These are phyloP conservation scores for Tiliacea citrago DNA, from an alignment of 2,888 invertebrate genomes.

Conservation along the genomic window DNA sequence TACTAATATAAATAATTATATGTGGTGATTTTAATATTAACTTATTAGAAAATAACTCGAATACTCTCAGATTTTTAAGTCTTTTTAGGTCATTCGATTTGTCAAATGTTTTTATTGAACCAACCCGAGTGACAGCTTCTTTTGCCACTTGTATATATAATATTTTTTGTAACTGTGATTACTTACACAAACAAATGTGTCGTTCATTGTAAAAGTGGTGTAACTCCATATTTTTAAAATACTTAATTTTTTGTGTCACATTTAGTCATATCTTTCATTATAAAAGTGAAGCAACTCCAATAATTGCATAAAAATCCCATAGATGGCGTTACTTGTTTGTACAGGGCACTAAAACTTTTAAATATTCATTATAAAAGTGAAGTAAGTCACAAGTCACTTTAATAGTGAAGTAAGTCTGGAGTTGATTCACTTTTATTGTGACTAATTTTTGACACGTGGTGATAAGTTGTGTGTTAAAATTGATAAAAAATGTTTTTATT, in stretches of 20 bases:
- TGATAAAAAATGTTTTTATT: conserved; percentile 22
- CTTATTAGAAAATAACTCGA: too few relatives aligned
- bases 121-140: too few relatives aligned
- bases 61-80: too few relatives aligned
- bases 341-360: conserved; percentile 22
- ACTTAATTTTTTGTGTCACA: conserved; percentile 10
- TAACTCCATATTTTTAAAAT: conserved; percentile 26
- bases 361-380: conserved; percentile 40
- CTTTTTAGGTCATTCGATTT: too few relatives aligned
- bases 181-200: too few relatives aligned
- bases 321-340: conserved; percentile 23
- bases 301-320: conserved; percentile 13
- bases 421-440: conserved; percentile 41
- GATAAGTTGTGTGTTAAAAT: conserved; percentile 9
- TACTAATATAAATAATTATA: too few relatives aligned
- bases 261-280: conserved; percentile 1
- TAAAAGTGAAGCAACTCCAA: conserved; percentile 20
- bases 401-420: conserved; percentile 43
- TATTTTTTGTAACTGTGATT: too few relatives aligned
- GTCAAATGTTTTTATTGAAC: too few relatives aligned
- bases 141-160: too few relatives aligned
- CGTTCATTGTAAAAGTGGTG: conserved; percentile 32
- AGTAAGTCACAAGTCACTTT: conserved; percentile 36
- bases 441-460: conserved; percentile 19
- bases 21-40: too few relatives aligned